A percentile compares a stretch with the other conserved stretches of the same genome.
Evolutionary conservation across 1,140 invertebrate species (phyloP).

Genomic region (Drosophila littoralis): DNA sequence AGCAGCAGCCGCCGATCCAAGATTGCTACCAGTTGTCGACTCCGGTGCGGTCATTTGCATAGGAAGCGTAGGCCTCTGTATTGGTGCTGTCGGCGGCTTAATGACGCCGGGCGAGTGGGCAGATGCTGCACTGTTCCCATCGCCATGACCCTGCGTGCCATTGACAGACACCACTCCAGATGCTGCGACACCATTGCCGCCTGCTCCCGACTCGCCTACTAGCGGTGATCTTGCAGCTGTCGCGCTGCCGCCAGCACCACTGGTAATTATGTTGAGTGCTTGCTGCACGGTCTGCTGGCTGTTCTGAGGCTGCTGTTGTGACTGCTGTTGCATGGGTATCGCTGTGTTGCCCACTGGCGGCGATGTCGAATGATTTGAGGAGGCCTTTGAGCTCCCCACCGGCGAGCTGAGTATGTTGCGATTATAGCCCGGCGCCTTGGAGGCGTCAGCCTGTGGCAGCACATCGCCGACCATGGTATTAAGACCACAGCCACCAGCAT

Average conservation of each 20-base stretch:
- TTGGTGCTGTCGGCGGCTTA: constrained; percentile 71
- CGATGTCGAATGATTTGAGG: constrained; percentile 85
- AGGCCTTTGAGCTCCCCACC: constrained; percentile 87
- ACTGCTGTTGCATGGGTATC: constrained; percentile 53
- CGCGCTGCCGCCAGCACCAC: constrained; percentile 40
- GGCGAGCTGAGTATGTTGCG: constrained; percentile 89
- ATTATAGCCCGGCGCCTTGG: constrained; percentile 93
- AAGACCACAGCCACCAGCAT: constrained; percentile 70
- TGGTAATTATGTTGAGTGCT: constrained; percentile 71
- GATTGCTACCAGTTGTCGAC: constrained; percentile 25
- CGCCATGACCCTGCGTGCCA: constrained; percentile 43
- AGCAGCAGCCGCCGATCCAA: constrained; percentile 19
- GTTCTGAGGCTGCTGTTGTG: constrained; percentile 39
- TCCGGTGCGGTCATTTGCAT: constrained; percentile 54
- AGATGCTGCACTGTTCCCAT: constrained; percentile 45
- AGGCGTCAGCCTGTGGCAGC: constrained; percentile 89
- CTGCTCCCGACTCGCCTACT: constrained; percentile 31
- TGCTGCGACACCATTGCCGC: constrained; percentile 11
- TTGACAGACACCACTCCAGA: constrained; percentile 42
- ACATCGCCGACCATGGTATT: constrained; percentile 85
- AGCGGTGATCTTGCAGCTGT: constrained; percentile 63
- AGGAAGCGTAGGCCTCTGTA: constrained; percentile 58
- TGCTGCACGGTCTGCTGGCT: constrained; percentile 65
- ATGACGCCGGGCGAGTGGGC: constrained; percentile 84
- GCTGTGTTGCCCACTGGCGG: constrained; percentile 80